Conservation (phyloP, 2,797 vertebrate genomes). For the Enteromius fasciolatus region DNA sequence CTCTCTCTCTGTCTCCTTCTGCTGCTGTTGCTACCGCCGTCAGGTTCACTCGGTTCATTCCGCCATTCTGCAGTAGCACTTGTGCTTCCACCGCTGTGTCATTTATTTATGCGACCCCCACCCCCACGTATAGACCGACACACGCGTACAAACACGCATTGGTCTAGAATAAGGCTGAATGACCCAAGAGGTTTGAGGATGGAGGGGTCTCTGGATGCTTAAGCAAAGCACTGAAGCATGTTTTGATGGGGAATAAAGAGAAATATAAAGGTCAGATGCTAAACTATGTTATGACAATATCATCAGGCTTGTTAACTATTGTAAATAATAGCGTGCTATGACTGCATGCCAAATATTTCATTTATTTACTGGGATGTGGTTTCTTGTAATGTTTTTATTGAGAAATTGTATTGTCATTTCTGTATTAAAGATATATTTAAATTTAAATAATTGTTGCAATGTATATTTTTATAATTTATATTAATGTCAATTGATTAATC, state of each 20-base stretch:
- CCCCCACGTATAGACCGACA: background rate
- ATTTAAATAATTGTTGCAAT: background rate
- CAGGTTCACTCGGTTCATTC: conserved; percentile 70
- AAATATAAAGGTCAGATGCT: background rate
- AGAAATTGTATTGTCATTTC: background rate
- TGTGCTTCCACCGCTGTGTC: conserved; percentile 48
- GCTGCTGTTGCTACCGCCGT: conserved; percentile 60
- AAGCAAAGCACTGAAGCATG: conserved; percentile 16
- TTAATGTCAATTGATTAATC: too few relatives aligned
- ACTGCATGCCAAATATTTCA: too few relatives aligned
- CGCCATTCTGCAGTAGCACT: conserved; percentile 61
- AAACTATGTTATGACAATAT: background rate
- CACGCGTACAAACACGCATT: conserved; percentile 7
- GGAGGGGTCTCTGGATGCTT: conserved; percentile 9
- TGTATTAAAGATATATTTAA: background rate
- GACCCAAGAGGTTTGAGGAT: conserved; percentile 17
- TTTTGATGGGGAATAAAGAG: conserved; percentile 27
- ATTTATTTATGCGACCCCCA: conserved; percentile 48
- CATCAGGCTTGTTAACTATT: background rate
- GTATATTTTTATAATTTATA: background rate
- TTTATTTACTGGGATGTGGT: background rate
- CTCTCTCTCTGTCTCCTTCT: conserved; percentile 2
- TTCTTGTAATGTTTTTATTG: background rate
- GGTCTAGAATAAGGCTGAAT: background rate
- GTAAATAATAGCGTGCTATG: background rate